Evolutionary conservation across 2,113 vertebrate genomes (phyloP), one percentile per base, ranked within the genome.

Genomic region (Psilopsiagon aurifrons): DNA sequence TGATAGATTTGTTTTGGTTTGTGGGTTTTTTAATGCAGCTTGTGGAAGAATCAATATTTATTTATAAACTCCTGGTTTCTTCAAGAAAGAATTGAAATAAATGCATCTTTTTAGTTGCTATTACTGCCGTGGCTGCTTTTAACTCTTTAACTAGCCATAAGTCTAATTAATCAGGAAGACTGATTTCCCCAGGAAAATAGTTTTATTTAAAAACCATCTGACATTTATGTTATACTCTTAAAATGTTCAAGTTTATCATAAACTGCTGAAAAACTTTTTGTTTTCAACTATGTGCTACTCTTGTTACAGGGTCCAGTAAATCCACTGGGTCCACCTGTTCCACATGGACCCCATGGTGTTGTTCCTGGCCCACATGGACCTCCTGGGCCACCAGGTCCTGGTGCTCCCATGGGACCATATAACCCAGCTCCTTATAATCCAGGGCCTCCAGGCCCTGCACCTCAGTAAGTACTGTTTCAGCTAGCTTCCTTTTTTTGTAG

Each of bases 371-470:
- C 98, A 1, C 99, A 99, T 51, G 98, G 98, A 55, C 98, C 99
- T 80, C 98, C 98, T 83, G 99, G 99, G 25, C 99, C 99, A 8
- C 99, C 99, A 9, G 99, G 99, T 60, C 99, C 99, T 64, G 99
- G 99, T 83, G 98, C 99, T 94, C 99, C 99, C 33, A 99, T 99
- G 99, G 99, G 99, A 68, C 99, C 99, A 1, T 99, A 99, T 96
- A 99, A 99, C 86, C 99, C 99, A 71, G 99, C 99, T 91, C 99
- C 99, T 66, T 99, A 99, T 51, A 99, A 99, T 93, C 99, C 99
- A 90, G 99, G 99, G 44, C 99, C 99, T 71, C 99, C 99, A 76
- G 99, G 99, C 69, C 98, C 98, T 81, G 97, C 98, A 87, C 99
- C 99, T 88, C 99, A 99, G 99, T 99, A 98, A 99, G 99, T 98